Base-by-base conservation (phyloP, 2,888 invertebrate genomes). In the Germaria angustata region DNA sequence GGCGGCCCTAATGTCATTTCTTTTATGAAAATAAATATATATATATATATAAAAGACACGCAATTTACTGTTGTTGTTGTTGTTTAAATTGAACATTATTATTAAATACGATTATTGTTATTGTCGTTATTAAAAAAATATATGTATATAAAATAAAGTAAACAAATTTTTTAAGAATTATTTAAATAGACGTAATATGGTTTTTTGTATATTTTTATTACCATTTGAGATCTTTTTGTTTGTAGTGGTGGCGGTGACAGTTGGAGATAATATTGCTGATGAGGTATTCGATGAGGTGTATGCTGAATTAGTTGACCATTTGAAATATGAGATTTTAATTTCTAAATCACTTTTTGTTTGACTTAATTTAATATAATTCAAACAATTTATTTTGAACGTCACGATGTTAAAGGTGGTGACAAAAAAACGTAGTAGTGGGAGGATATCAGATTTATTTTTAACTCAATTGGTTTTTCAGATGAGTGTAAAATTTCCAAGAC, bases 141-240 rank as follows among this genome's bases (percentile, higher is more conserved):
- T n/a, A n/a, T n/a, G n/a, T n/a, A n/a, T n/a, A n/a, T n/a, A 72
- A 59, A 59, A 36, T 28, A 32, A 32, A 32, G 9, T 8, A 59
- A 15, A 59, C 15, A 59, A n/a, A n/a, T 39, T 59, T 11, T 24
- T 61, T 61, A 66, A 71, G 71, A 69, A 76, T 76, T 76, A 76
- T 76, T 71, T 57, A 44, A 69, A 68, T 61, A 61, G 17, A 61
- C 63, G 68, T 69, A 44, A 36, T 51, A 61, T 39, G 22, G 34
- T 20, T 28, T 46, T 44, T 22, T 20, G 6, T 57, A 65, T 13
- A n/a, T 28, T 72, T 75, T 59, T 69, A 65, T 82, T 82, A 82
- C 82, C 82, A 82, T 82, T 82, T 82, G 82, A 82, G 65, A 82
- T 76, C 24, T 34, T 66, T 59, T 71, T 55, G 36, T 24, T 63